Evolutionary conservation across 2,888 invertebrate species (phyloP).

Genomic region (Drosophila anomalipes): DNA sequence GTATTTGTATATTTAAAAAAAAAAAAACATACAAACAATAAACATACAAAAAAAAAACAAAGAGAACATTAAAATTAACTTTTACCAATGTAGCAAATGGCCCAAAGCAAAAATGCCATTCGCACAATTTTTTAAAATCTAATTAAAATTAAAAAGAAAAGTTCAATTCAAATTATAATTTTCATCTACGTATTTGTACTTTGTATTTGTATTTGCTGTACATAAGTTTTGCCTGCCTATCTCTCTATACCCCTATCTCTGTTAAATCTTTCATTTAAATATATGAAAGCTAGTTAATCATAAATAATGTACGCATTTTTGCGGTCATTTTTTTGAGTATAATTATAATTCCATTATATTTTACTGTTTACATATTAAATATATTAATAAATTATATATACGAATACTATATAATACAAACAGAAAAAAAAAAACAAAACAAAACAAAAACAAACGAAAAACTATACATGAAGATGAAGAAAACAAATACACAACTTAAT

Average conservation of each 20-base stretch:
- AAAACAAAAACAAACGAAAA: constrained; percentile 52
- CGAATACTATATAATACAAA: constrained; percentile 64
- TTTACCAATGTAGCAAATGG: constrained; percentile 63
- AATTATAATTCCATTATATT: constrained; percentile 70
- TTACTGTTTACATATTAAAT: constrained; percentile 68
- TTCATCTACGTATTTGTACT: constrained; percentile 37
- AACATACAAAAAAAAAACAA: constrained; percentile 13
- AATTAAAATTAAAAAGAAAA: constrained; percentile 15
- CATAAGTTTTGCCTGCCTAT: constrained; percentile 67
- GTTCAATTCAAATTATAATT: constrained; percentile 43
- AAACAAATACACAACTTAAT: constrained; percentile 80
- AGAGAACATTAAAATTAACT: constrained; percentile 28
- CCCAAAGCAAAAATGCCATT: constrained; percentile 52
- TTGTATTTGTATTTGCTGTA: constrained; percentile 71
- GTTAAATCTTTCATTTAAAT: constrained; percentile 52
- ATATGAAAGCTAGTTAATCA: constrained; percentile 36
- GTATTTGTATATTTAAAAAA: constrained; percentile 81
- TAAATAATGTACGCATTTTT: constrained; percentile 57
- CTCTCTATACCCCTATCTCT: constrained; percentile 24
- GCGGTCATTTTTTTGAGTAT: constrained; percentile 59
- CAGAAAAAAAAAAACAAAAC: constrained; percentile 18
- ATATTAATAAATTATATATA: constrained; percentile 68
- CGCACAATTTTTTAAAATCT: constrained; percentile 52
- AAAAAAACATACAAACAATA: constrained; percentile 17
- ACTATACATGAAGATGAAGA: constrained; percentile 66